These are phyloP conservation scores for Grallaria varia DNA, from an alignment of 2,113 vertebrate species.

Conservation along the genomic window DNA sequence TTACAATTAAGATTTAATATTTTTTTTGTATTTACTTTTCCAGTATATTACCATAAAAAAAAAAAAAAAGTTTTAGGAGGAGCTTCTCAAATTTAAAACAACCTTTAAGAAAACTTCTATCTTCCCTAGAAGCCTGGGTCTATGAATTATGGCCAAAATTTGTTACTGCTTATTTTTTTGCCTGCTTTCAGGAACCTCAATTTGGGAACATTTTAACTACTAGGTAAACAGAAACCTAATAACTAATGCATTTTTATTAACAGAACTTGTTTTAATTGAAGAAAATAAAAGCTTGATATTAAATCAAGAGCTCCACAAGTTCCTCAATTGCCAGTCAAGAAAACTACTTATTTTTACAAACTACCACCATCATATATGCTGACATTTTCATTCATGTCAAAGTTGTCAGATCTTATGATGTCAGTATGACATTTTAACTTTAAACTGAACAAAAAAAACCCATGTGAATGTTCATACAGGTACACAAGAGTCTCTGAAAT, in stretches of 20 bases:
- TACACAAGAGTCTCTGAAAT: neutral
- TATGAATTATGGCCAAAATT: neutral
- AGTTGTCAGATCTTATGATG: neutral
- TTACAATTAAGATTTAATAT: neutral
- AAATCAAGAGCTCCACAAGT: neutral
- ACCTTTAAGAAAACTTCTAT: neutral
- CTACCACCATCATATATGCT: neutral
- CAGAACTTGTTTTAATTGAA: neutral
- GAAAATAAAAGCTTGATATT: neutral
- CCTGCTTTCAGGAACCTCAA: neutral
- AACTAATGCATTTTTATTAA: neutral
- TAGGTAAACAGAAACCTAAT: neutral
- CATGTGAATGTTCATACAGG: neutral
- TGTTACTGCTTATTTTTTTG: neutral
- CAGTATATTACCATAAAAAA: neutral
- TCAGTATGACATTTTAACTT: neutral
- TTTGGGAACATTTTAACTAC: neutral
- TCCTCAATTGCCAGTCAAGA: neutral
- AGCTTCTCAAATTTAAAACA: neutral
- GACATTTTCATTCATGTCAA: neutral
- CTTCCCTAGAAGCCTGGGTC: neutral
- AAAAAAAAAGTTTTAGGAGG: neutral
- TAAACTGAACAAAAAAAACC: neutral
- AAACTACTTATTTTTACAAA: neutral
- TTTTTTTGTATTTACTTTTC: neutral